Base-by-base conservation (phyloP, 1,140 invertebrate genomes). In the Diorhabda elongata region DNA sequence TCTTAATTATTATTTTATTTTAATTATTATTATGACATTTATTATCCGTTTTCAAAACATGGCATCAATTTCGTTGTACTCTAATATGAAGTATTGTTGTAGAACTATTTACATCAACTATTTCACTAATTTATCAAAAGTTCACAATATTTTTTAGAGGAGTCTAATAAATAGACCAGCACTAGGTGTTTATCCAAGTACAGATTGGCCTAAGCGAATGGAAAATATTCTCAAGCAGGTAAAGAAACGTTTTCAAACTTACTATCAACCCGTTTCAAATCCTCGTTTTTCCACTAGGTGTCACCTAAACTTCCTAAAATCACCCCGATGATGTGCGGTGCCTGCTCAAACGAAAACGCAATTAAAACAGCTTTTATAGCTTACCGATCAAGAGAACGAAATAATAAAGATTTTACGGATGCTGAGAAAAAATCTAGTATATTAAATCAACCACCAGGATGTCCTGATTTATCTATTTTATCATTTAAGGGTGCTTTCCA, bases 281-380 rank as follows among this genome's bases (percentile, higher is more conserved):
- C 26, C 26, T 26, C 26, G 26, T 26, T 26, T 26, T 26, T 26
- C 26, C 26, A 26, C 1, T 91, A 84, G 81, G 84, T 83, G 62
- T 92, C 94, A 4, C 73, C 73, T 3, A 93, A 92, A 45, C 80
- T 97, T 52, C 84, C 84, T 1, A 85, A 91, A 70, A 85, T 98
- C 3, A 92, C 92, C 9, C 98, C 96, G 1, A 98, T 98, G 96
- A 95, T 96, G 86, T 99, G 97, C 83, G 97, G 97, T 0, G 95
- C 96, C 0, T 98, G 97, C 77, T 95, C 95, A 0, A 95, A 94
- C 79, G 97, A 99, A 83, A 98, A 98, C 83, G 95, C 95, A 0
- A 95, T 89, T 76, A 99, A 99, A 82, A 91, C 91, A 57, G 91
- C 94, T 58, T 95, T 95, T 75, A 90, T 95, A 70, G 79, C 80